Evolutionary conservation across 2,888 invertebrate species (phyloP), one percentile per base, ranked within the genome.

Genomic region (Apodemia hepburni): DNA sequence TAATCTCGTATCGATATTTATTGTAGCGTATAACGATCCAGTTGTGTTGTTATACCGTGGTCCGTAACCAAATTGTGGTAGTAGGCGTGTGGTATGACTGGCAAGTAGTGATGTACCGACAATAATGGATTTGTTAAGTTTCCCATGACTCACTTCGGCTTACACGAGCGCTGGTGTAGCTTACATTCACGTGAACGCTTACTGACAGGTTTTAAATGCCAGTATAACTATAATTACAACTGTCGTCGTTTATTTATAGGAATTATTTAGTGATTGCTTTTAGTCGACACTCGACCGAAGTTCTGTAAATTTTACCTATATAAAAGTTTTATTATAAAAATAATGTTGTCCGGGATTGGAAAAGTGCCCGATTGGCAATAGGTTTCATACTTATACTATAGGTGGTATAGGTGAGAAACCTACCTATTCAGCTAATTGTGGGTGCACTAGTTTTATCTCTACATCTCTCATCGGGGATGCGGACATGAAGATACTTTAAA

Each of bases 61-160:
- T n/a, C n/a, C n/a, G n/a, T n/a, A n/a, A 15, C 22, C 7, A 54
- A 12, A 22, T 22, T 12, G 2, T 22, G 22, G 51, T 51, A 18
- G 27, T 54, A 54, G 27, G 6, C 12, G 54, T 27, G 45, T 45
- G 15, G 45, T 45, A 6, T 45, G 45, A 38, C 38, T 33, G 38
- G 38, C 12, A 6, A 18, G 51, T 15, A 15, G 54, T 54, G 54
- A 54, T 22, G 22, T 51, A 51, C 54, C 54, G 54, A 27, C 27
- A 22, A 54, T 54, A 54, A 54, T 54, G 12, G 22, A 54, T 54
- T 54, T 49, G 54, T 15, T 54, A 12, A 54, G 54, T 54, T 54
- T 27, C 54, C 54, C 54, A 54, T 54, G 54, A 54, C 54, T 54
- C 22, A 54, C 15, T 54, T 54, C 22, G 54, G 1, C 6, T n/a